phyloP scores from a whole-genome alignment of 2,888 invertebrate species.

The Chaitophorus viminalis region DNA sequence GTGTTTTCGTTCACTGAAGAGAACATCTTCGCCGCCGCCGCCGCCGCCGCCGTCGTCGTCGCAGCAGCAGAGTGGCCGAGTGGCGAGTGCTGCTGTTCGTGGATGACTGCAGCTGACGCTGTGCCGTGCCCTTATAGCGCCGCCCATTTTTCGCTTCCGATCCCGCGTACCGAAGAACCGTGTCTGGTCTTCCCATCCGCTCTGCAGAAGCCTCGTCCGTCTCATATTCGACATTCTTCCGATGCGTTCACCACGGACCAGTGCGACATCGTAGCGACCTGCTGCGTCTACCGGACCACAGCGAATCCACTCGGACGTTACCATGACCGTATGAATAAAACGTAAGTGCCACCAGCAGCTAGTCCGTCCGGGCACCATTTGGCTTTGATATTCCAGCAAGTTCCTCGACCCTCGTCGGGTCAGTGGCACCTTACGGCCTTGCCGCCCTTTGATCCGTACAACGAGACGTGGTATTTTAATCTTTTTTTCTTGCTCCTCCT shows the following conservation, averaged over 20 bases:
- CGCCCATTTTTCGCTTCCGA: background rate
- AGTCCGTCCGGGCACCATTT: background rate
- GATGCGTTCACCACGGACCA: background rate
- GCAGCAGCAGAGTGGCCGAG: background rate
- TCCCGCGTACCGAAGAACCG: background rate
- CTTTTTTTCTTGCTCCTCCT: background rate
- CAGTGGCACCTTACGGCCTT: background rate
- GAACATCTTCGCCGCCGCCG: conserved; percentile 33
- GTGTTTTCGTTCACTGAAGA: conserved; percentile 56
- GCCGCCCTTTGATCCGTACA: background rate
- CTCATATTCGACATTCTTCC: background rate
- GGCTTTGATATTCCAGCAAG: too few relatives aligned
- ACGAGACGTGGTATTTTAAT: background rate
- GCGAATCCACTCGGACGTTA: background rate
- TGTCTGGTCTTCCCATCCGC: background rate
- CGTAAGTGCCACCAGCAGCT: background rate
- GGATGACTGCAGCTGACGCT: background rate
- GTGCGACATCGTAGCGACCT: background rate
- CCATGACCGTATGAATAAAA: background rate
- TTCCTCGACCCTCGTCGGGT: too few relatives aligned
- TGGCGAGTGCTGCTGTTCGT: background rate
- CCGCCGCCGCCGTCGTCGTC: background rate
- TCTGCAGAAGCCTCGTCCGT: background rate
- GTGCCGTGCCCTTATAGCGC: background rate
- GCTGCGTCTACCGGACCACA: background rate